Conservation (phyloP, 2,797 vertebrate species). For the Nyctalus aviator region DNA sequence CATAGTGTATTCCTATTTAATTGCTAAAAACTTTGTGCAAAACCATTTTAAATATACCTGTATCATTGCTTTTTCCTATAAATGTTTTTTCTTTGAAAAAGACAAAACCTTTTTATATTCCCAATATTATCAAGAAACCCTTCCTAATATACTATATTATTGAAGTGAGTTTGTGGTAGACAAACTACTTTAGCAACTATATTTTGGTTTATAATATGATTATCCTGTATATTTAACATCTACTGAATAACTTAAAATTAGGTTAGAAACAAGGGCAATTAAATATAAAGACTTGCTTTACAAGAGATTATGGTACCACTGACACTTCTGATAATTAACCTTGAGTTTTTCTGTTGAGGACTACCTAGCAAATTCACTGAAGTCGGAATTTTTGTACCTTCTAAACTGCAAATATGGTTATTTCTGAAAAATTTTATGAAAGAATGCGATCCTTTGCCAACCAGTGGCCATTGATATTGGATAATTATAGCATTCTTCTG, state of each 20-base stretch:
- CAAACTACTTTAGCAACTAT: not conserved
- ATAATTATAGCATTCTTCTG: not conserved
- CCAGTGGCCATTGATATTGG: not conserved
- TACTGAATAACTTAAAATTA: slow-evolving; percentile 16
- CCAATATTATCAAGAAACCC: not conserved
- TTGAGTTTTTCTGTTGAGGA: not conserved
- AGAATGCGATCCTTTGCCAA: not conserved
- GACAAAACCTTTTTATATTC: not conserved
- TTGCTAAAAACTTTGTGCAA: not conserved
- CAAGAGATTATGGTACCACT: not conserved
- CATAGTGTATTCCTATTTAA: not conserved
- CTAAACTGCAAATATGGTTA: not conserved
- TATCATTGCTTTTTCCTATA: not conserved
- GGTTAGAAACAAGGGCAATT: not conserved
- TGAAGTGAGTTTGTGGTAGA: not conserved
- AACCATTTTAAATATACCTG: not conserved
- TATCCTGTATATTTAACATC: not conserved
- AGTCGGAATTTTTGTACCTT: not conserved
- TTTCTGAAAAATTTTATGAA: slow-evolving; percentile 6
- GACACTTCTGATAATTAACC: not conserved
- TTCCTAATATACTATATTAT: not conserved
- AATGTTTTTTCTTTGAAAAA: slow-evolving; percentile 23
- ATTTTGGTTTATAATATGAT: slow-evolving; percentile 29
- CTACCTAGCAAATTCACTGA: not conserved
- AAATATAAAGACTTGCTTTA: not conserved